Evolutionary conservation across 2,888 invertebrate species (phyloP).

Genomic region (Kuschelorhynchus macadamiae): DNA sequence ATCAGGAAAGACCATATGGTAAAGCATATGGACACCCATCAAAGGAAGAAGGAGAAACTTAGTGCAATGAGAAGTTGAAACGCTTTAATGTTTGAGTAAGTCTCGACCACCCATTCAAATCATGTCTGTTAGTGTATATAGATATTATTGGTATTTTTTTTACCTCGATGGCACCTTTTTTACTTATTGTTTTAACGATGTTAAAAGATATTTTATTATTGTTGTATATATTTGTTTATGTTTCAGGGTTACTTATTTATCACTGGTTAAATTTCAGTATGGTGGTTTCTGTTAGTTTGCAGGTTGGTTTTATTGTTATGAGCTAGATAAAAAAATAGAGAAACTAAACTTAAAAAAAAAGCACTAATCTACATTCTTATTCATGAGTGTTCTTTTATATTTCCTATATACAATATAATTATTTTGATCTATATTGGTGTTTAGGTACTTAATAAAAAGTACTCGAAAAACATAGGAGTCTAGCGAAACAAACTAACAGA

Average conservation of each 20-base stretch:
- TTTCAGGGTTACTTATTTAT: constrained; percentile 22
- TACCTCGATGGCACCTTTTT: constrained; percentile 61
- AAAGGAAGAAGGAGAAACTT: constrained; percentile 70
- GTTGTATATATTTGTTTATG: constrained; percentile 60
- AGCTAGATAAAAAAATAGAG: neutral
- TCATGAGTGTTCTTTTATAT: no score
- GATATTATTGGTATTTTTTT: constrained; percentile 53
- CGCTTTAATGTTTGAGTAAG: constrained; percentile 7
- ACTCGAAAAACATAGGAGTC: no score
- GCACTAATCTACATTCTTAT: no score
- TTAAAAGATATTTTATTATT: constrained; percentile 56
- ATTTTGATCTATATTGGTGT: no score
- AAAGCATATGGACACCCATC: constrained; percentile 87
- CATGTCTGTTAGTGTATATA: constrained; percentile 55
- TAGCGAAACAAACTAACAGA: constrained; percentile 9
- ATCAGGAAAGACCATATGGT: constrained; percentile 93
- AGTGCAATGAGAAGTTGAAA: constrained; percentile 43
- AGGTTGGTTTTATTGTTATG: neutral
- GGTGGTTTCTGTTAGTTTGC: constrained; percentile 20
- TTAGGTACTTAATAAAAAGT: no score
- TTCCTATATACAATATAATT: no score
- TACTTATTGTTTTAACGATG: constrained; percentile 60
- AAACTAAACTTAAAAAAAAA: no score
- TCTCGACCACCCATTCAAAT: neutral
- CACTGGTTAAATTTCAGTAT: constrained; percentile 20